A percentile compares a stretch with the other conserved stretches of the same genome.
These are phyloP conservation scores for Cossypha dichroa DNA, from an alignment of 2,797 vertebrate genomes.

Conservation along the genomic window DNA sequence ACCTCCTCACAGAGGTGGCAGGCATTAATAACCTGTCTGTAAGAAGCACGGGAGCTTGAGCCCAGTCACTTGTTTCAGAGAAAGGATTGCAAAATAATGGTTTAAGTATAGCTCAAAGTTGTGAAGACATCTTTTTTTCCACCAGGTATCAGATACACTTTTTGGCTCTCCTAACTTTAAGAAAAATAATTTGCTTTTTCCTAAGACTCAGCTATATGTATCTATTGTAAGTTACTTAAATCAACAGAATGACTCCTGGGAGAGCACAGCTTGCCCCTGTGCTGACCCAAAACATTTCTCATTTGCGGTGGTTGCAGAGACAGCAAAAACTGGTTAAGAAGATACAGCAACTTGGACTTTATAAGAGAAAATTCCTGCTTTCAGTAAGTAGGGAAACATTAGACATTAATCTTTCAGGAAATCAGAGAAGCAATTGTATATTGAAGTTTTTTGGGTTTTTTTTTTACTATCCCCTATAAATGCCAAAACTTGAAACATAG, in stretches of 20 bases:
- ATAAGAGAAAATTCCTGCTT: not conserved
- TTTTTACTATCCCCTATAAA: not conserved
- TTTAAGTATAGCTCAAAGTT: not conserved
- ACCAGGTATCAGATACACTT: not conserved
- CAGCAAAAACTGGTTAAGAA: not conserved
- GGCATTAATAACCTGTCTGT: not conserved
- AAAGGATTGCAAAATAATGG: not conserved
- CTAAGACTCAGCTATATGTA: not conserved
- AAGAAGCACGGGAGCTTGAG: not conserved
- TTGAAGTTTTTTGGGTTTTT: not conserved
- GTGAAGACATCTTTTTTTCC: not conserved
- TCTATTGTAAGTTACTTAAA: not conserved
- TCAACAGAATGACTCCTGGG: not conserved
- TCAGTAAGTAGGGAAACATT: not conserved
- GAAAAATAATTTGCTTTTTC: not conserved
- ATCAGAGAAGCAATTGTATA: not conserved
- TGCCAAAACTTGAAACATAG: not conserved
- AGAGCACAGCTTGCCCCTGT: not conserved
- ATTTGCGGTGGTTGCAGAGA: not conserved
- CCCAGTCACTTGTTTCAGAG: not conserved
- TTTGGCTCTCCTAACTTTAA: not conserved
- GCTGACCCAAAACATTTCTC: not conserved
- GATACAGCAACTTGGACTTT: not conserved
- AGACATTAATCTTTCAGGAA: not conserved
- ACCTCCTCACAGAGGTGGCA: not conserved